phyloP scores from a whole-genome alignment of 2,888 invertebrate species.

The Euproctis similis region DNA sequence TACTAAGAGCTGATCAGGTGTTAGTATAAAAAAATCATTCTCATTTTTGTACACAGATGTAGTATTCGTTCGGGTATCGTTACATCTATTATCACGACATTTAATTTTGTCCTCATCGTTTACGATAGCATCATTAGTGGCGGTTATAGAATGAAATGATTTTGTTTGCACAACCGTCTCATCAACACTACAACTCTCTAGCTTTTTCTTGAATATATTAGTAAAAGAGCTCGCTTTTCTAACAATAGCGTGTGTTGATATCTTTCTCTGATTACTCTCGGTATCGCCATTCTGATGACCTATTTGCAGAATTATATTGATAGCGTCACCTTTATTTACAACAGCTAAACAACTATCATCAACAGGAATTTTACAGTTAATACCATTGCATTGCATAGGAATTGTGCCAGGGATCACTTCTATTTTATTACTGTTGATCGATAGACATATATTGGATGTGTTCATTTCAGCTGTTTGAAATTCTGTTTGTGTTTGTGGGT shows the following conservation, averaged over 20 bases:
- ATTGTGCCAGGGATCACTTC: constrained; percentile 2
- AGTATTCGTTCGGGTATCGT: constrained; percentile 4
- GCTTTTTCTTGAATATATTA: constrained; percentile 23
- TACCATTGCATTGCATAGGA: constrained; percentile 3
- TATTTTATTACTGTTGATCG: constrained; percentile 2
- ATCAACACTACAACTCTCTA: constrained; percentile 27
- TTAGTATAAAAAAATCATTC: constrained; percentile 24
- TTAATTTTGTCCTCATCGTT: constrained; percentile 32
- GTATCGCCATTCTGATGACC: constrained; percentile 1
- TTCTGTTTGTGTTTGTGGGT: constrained; percentile 9
- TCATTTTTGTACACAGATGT: constrained; percentile 10
- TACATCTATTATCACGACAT: constrained; percentile 18
- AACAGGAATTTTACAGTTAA: constrained; percentile 3
- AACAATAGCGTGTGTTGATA: constrained; percentile 5
- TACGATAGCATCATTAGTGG: constrained; percentile 12
- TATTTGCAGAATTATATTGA: constrained; percentile 44
- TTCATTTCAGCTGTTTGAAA: constrained; percentile 1
- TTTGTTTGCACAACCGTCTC: constrained; percentile 18
- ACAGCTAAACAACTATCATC: constrained; percentile 22
- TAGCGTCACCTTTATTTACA: constrained; percentile 31
- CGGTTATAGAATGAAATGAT: constrained; percentile 18
- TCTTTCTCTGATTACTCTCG: background rate
- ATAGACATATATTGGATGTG: background rate
- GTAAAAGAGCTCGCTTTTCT: constrained; percentile 10
- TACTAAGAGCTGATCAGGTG: constrained; percentile 20